Evolutionary conservation across 1,140 invertebrate genomes (phyloP).

Genomic region (Orchesella cincta): DNA sequence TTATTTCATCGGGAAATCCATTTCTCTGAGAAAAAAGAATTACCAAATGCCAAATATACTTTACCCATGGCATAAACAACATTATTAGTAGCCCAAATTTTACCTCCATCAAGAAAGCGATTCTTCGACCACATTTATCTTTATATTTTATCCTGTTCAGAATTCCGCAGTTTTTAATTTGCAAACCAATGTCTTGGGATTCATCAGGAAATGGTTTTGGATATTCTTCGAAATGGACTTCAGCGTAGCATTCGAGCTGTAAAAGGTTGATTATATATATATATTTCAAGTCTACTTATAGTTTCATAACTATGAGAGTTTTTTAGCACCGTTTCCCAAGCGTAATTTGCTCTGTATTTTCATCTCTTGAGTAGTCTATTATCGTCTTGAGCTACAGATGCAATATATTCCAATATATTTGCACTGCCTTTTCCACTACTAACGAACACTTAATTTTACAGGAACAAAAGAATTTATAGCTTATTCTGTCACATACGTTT

Average conservation of each 20-base stretch:
- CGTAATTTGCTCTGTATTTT: neutral
- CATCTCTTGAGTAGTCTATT: neutral
- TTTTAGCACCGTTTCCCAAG: conserved; percentile 15
- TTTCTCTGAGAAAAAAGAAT: too few relatives aligned
- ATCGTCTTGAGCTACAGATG: neutral
- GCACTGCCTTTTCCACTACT: neutral
- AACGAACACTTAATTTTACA: too few relatives aligned
- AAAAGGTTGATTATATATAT: too few relatives aligned
- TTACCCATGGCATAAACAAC: too few relatives aligned
- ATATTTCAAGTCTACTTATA: neutral
- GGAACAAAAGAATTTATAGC: too few relatives aligned
- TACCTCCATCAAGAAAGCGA: neutral
- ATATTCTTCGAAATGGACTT: neutral
- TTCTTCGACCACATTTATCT: neutral
- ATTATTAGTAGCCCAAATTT: neutral
- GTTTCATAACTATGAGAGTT: too few relatives aligned
- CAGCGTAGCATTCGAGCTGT: neutral
- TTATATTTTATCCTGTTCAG: neutral
- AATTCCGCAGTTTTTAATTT: neutral
- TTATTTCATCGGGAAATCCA: neutral
- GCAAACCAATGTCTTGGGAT: neutral
- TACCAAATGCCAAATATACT: too few relatives aligned
- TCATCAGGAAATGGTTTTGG: neutral
- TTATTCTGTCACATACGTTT: too few relatives aligned
- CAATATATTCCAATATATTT: neutral